phyloP scores from a whole-genome alignment of 2,888 invertebrate species.

The Monochamus alternatus region DNA sequence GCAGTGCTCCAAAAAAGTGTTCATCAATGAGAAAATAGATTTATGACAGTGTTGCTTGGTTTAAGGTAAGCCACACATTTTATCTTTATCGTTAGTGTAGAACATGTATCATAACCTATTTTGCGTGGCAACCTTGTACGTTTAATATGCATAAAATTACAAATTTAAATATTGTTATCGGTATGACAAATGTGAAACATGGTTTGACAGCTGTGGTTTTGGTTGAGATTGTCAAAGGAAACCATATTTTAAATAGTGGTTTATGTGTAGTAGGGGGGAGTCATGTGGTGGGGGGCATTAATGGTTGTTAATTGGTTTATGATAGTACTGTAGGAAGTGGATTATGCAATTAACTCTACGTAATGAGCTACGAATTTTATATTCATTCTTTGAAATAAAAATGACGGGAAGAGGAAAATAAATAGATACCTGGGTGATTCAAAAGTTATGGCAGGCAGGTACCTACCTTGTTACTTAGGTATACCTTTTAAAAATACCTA shows the following conservation, averaged over 20 bases:
- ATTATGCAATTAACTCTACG: too few relatives aligned
- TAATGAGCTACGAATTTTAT: too few relatives aligned
- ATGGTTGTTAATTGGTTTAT: constrained; percentile 27
- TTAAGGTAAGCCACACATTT: constrained; percentile 24
- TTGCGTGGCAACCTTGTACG: neutral
- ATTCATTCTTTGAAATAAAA: too few relatives aligned
- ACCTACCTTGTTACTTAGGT: too few relatives aligned
- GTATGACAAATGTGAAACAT: neutral
- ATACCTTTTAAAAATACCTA: too few relatives aligned
- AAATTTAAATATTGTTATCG: neutral
- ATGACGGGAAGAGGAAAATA: too few relatives aligned
- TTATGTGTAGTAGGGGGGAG: constrained; percentile 2
- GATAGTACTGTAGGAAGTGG: too few relatives aligned
- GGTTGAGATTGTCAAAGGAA: neutral
- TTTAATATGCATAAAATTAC: neutral
- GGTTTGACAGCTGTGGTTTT: constrained; percentile 17
- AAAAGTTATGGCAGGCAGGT: too few relatives aligned
- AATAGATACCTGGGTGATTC: too few relatives aligned
- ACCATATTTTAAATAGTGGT: constrained; percentile 21
- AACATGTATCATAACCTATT: constrained; percentile 12
- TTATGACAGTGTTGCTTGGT: neutral
- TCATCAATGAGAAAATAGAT: constrained; percentile 18
- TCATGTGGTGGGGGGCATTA: constrained; percentile 15
- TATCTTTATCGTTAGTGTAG: neutral
- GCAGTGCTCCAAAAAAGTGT: constrained; percentile 14